These are phyloP conservation scores for Drosophila elegans DNA, from an alignment of 1,140 invertebrate genomes.

Conservation along the genomic window DNA sequence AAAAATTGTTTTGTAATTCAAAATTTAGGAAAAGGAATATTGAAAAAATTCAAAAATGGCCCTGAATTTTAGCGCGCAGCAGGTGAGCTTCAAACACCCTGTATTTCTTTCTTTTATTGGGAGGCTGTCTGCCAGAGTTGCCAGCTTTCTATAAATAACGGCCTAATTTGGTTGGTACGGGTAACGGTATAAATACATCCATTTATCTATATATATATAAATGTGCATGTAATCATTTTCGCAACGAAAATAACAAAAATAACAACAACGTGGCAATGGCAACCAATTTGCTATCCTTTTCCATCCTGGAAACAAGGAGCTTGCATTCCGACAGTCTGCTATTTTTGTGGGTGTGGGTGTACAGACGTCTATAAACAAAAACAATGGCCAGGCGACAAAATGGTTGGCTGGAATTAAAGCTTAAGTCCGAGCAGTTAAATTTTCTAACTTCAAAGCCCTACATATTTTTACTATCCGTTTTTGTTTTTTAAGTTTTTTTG, in stretches of 20 bases:
- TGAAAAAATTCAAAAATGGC: not conserved
- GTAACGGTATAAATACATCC: slow-evolving; percentile 12
- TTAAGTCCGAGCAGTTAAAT: no score
- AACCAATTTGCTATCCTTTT: slow-evolving; percentile 27
- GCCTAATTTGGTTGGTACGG: slow-evolving; percentile 37
- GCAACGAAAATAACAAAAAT: slow-evolving; percentile 32
- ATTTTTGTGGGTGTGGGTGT: not conserved
- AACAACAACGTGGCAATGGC: slow-evolving; percentile 63
- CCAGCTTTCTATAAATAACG: not conserved
- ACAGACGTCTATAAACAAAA: slow-evolving; percentile 23
- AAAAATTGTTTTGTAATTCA: not conserved
- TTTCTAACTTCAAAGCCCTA: no score
- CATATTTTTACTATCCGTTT: no score
- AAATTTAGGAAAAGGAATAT: not conserved
- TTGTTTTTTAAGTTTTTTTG: no score
- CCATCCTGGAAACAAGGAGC: not conserved
- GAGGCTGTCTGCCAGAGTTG: slow-evolving; percentile 23
- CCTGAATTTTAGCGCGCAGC: slow-evolving; percentile 2
- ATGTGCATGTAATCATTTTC: slow-evolving; percentile 8
- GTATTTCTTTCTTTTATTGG: not conserved
- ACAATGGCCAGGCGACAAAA: slow-evolving; percentile 23
- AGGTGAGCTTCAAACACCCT: slow-evolving; percentile 4
- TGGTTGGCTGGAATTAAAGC: not conserved
- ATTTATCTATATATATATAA: not conserved
- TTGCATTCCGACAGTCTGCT: slow-evolving; percentile 30